Evolutionary conservation across 2,797 vertebrate genomes (phyloP).

Genomic region (Coreius guichenoti): DNA sequence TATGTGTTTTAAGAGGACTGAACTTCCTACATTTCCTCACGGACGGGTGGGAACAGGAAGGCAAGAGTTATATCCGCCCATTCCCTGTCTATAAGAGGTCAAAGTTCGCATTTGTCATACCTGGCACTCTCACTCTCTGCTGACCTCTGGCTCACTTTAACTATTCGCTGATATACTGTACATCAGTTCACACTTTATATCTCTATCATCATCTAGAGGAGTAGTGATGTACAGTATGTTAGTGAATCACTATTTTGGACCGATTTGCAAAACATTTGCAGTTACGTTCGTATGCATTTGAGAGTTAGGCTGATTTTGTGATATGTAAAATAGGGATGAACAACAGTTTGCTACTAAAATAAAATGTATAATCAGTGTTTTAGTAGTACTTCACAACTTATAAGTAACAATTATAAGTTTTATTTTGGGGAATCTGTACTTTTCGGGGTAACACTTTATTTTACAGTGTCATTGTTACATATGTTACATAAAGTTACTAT

Average conservation of each 20-base stretch:
- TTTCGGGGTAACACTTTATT: neutral
- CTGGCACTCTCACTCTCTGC: constrained; percentile 56
- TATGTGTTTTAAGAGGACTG: constrained; percentile 60
- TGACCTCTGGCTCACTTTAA: constrained; percentile 59
- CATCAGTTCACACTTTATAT: constrained; percentile 11
- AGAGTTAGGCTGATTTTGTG: neutral
- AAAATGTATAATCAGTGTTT: neutral
- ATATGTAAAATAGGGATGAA: neutral
- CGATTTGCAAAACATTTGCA: neutral
- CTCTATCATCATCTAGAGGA: too few species aligned
- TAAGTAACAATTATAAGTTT: neutral
- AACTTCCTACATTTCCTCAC: constrained; percentile 75
- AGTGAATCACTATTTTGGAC: neutral
- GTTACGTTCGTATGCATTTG: neutral
- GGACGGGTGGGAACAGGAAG: constrained; percentile 75
- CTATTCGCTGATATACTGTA: neutral
- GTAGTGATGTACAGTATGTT: too few species aligned
- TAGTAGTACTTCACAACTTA: neutral
- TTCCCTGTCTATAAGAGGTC: constrained; percentile 61
- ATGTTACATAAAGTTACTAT: too few species aligned
- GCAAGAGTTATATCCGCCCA: constrained; percentile 69
- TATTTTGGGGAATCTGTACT: neutral
- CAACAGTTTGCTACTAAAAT: neutral
- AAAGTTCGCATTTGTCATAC: constrained; percentile 69
- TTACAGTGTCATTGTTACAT: too few species aligned